phyloP scores from a whole-genome alignment of 2,113 vertebrate genomes.

The Mobula hypostoma region DNA sequence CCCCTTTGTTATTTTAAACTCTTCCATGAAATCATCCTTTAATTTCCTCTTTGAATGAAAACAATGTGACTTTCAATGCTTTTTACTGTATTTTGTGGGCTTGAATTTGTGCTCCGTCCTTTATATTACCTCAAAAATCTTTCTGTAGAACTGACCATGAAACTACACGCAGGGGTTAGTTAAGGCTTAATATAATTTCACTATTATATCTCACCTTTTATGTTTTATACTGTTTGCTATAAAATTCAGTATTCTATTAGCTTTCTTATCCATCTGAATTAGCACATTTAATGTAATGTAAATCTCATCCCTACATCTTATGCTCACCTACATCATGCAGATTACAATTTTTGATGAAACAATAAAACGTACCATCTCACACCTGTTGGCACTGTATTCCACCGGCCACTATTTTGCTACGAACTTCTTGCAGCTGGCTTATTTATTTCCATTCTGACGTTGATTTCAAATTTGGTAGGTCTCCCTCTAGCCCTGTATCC shows the following conservation, averaged over 20 bases:
- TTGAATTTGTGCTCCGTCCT: background rate
- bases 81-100: background rate
- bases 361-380: background rate
- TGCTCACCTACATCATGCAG: background rate
- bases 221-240: background rate
- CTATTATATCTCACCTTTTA: background rate
- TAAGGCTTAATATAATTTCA: background rate
- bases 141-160: background rate
- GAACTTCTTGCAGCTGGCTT: background rate
- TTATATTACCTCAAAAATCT: background rate
- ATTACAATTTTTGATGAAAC: background rate
- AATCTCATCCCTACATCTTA: background rate
- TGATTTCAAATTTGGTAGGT: background rate
- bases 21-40: background rate
- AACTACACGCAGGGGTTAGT: background rate
- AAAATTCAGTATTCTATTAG: background rate
- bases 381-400: background rate
- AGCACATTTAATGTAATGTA: background rate
- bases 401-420: background rate
- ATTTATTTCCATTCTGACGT: background rate
- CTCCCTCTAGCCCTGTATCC: background rate
- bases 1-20: background rate
- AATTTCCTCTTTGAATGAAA: constrained; percentile 12
- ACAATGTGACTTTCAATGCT: background rate
- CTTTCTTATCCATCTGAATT: background rate